Evolutionary conservation across 2,797 vertebrate species (phyloP), one percentile per base, ranked within the genome.

Genomic region (Enteromius mattozi): DNA sequence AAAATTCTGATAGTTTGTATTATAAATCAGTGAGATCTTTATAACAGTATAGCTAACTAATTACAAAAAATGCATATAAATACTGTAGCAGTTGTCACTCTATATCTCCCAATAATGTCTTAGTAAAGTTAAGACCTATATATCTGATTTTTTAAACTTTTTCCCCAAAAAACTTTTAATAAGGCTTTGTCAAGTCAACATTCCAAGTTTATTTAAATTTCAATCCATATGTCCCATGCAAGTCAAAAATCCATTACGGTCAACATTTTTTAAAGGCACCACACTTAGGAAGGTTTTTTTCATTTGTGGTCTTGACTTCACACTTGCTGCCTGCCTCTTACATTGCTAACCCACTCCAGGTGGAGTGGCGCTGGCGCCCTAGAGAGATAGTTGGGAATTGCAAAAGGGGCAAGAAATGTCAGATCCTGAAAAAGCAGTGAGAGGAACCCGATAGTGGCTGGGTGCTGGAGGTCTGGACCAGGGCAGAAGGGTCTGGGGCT

Each of bases 371-470:
- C 63, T 69, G 59, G 45, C 54, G 51, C 16, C 4, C n/a, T 27
- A 16, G 69, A 78, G 56, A 86, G 82, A 45, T 84, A 37, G 37
- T 33, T 24, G 35, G 45, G 65, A 78, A 56, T 33, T 68, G 85
- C 2, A 19, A n/a, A 74, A 75, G 85, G 74, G 72, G 79, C 75
- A 35, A 59, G 76, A 81, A 59, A 84, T 84, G 82, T 54, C 74
- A 75, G 70, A 87, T 56, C 49, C 80, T 84, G 47, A 86, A 87
- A 81, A 86, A 61, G 82, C 81, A 85, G 83, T 40, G 68, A 72
- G 69, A 61, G 88, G 88, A 90, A 90, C 72, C 87, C 54, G 88
- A 91, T 90, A 86, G 66, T 51, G 51, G 66, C 81, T 85, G 80
- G 42, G 80, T 81, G 78, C 49, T 75, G 80, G 54, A 81, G 86